Conservation (phyloP, 2,113 vertebrate genomes). For the Amia ocellicauda region DNA sequence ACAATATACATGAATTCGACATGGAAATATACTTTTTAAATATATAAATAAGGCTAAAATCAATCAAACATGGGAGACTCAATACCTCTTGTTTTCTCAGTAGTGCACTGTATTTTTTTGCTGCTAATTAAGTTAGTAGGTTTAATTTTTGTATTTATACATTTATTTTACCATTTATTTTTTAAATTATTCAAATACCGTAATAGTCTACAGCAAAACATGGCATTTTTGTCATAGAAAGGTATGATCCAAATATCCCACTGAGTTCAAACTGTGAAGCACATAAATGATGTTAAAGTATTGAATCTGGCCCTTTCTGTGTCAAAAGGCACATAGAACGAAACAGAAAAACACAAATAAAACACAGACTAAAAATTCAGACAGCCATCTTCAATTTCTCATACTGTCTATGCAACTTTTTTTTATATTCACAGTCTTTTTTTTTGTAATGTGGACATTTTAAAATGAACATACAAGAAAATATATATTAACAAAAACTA, state of each 20-base stretch:
- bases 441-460: conserved; percentile 49
- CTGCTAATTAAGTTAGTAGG: conserved; percentile 33
- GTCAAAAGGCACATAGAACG: conserved; percentile 62
- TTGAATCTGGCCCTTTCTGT: conserved; percentile 51
- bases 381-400: conserved; percentile 28
- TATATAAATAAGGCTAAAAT: conserved; percentile 22
- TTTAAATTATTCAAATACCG: conserved; percentile 30
- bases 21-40: conserved; percentile 40
- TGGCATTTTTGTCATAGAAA: conserved; percentile 1
- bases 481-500: conserved; percentile 23
- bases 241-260: conserved; percentile 27
- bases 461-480: conserved; percentile 21
- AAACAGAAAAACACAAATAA: conserved; percentile 62
- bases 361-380: conserved; percentile 27
- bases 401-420: conserved; percentile 8
- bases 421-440: conserved; percentile 43
- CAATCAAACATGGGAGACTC: conserved; percentile 23
- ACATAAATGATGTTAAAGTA: conserved; percentile 41
- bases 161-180: conserved; percentile 27
- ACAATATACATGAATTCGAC: background rate
- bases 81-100: conserved; percentile 37
- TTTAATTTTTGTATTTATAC: background rate
- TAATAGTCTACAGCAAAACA: conserved; percentile 24
- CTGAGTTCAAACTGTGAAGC: conserved; percentile 23
- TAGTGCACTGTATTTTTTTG: conserved; percentile 3